Conservation (phyloP, 1,140 invertebrate genomes). For the Camponotus vicinus region DNA sequence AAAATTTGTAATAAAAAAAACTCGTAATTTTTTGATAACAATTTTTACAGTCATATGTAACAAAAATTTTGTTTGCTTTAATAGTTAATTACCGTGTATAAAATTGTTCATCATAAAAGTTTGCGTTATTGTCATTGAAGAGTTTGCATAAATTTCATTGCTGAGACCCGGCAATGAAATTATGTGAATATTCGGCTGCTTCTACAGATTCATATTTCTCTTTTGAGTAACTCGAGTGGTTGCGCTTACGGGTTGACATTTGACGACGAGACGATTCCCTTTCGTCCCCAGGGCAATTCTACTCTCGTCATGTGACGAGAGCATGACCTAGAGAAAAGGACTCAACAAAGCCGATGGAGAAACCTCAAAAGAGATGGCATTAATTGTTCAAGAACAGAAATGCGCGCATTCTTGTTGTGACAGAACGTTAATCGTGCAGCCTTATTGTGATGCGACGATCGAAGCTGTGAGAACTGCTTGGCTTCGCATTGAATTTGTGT, state of each 20-base stretch:
- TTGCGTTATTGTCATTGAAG: neutral
- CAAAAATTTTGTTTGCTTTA: neutral
- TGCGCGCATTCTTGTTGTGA: conserved; percentile 62
- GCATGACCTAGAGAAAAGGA: conserved; percentile 49
- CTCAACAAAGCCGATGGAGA: conserved; percentile 66
- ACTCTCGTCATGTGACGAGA: conserved; percentile 60
- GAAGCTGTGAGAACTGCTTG: conserved; percentile 62
- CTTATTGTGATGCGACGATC: conserved; percentile 61
- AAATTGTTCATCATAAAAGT: conserved; percentile 13
- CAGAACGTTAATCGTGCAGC: conserved; percentile 70
- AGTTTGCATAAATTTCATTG: conserved; percentile 13
- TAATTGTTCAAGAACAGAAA: conserved; percentile 73
- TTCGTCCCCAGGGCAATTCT: conserved; percentile 65
- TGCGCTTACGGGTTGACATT: conserved; percentile 69
- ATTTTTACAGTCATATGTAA: neutral
- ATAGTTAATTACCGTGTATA: neutral
- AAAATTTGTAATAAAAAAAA: neutral
- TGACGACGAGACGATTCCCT: conserved; percentile 68
- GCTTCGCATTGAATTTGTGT: conserved; percentile 15
- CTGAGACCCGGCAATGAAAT: conserved; percentile 32
- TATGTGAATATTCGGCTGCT: conserved; percentile 28
- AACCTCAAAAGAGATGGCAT: conserved; percentile 68
- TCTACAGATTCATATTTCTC: conserved; percentile 66
- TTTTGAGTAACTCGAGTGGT: conserved; percentile 72
- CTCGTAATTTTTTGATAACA: neutral